Evolutionary conservation across 2,797 vertebrate species (phyloP).

Genomic region (Fratercula arctica): DNA sequence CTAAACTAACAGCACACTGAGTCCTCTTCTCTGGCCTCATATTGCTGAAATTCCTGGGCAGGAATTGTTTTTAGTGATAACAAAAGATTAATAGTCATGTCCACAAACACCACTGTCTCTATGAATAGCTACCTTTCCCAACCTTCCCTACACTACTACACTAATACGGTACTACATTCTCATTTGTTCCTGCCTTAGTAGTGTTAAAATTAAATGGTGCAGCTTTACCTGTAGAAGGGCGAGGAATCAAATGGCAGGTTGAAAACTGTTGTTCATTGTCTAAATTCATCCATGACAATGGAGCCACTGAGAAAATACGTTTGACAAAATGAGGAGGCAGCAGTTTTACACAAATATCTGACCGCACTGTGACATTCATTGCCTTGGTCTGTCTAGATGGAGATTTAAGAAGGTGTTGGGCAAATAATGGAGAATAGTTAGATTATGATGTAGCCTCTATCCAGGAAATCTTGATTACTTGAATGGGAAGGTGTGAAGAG

Average conservation of each 20-base stretch:
- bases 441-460: not conserved
- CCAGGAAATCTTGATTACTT: not conserved
- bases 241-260: not conserved
- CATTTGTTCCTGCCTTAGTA: too few relatives aligned
- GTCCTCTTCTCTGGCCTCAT: not conserved
- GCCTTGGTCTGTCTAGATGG: not conserved
- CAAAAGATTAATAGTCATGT: not conserved
- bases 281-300: not conserved
- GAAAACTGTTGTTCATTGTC: not conserved
- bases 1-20: not conserved
- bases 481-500: not conserved
- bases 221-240: not conserved
- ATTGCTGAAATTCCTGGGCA: not conserved
- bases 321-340: not conserved
- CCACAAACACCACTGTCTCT: not conserved
- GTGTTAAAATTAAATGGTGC: not conserved
- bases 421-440: not conserved
- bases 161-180: not conserved
- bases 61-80: not conserved
- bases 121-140: not conserved
- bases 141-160: not conserved
- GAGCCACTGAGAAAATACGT: not conserved
- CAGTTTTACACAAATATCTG: not conserved
- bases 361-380: not conserved
- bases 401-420: not conserved